A percentile compares a stretch with the other conserved stretches of the same genome.
These are phyloP conservation scores for Zophobas morio DNA, from an alignment of 1,140 invertebrate species.

Conservation along the genomic window DNA sequence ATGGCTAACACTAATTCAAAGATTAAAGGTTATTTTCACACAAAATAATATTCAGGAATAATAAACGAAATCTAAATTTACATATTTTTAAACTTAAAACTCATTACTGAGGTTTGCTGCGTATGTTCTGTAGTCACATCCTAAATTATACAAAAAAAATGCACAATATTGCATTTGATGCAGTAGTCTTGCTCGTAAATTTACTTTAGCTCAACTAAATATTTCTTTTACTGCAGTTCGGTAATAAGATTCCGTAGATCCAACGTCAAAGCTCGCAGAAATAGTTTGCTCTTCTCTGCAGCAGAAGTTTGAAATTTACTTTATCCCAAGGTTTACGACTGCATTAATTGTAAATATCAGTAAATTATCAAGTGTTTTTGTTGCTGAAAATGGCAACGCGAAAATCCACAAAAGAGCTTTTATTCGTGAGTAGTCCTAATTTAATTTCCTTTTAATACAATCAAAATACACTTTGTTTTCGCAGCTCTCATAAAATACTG, in stretches of 20 bases:
- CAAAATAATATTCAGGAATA: too few relatives aligned
- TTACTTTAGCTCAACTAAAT: background rate
- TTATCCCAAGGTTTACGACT: conserved; percentile 13
- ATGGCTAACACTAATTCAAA: too few relatives aligned
- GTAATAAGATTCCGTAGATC: background rate
- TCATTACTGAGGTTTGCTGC: too few relatives aligned
- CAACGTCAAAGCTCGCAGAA: conserved; percentile 8
- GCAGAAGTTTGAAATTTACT: background rate
- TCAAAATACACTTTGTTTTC: background rate
- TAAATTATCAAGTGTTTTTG: conserved; percentile 9
- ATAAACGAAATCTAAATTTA: too few relatives aligned
- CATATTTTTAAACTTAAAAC: too few relatives aligned
- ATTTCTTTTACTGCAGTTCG: background rate
- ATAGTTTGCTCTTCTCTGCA: background rate
- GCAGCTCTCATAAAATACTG: background rate
- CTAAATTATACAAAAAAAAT: too few relatives aligned
- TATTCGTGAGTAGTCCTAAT: conserved; percentile 13
- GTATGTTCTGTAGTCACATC: too few relatives aligned
- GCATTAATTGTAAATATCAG: conserved; percentile 30
- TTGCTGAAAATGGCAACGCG: conserved; percentile 7
- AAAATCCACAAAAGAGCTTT: conserved; percentile 27
- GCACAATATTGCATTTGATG: too few relatives aligned
- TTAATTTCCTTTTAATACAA: conserved; percentile 13
- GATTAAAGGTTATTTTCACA: too few relatives aligned
- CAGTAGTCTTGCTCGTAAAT: too few relatives aligned